Evolutionary conservation across 2,888 invertebrate genomes (phyloP).

Genomic region (Drosophila stalkeri): DNA sequence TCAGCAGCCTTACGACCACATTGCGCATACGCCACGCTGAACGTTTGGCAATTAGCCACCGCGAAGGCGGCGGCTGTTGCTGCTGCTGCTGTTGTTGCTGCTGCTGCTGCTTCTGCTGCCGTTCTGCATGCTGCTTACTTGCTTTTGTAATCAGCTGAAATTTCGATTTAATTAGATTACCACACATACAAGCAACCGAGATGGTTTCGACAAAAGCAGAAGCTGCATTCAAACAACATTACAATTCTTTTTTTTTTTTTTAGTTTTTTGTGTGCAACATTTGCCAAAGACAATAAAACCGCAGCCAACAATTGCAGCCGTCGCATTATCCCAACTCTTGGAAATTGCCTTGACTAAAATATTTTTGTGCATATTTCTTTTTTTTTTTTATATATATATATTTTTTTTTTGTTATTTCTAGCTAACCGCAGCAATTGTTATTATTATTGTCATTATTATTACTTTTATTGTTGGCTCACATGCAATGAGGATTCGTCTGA

Average conservation of each 20-base stretch:
- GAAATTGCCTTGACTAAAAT: constrained; percentile 38
- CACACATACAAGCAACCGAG: constrained; percentile 54
- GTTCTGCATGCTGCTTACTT: constrained; percentile 27
- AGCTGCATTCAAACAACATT: constrained; percentile 52
- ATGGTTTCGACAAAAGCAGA: constrained; percentile 36
- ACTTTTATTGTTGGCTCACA: constrained; percentile 47
- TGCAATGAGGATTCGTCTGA: constrained; percentile 33
- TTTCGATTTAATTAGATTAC: constrained; percentile 78
- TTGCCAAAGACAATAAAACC: constrained; percentile 68
- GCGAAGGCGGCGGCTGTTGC: constrained; percentile 23
- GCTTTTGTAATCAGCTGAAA: constrained; percentile 73
- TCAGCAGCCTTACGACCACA: constrained; percentile 15
- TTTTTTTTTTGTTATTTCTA: constrained; percentile 5
- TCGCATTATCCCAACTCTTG: constrained; percentile 9
- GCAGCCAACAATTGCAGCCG: constrained; percentile 54
- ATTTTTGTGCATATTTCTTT: constrained; percentile 39
- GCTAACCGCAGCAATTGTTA: constrained; percentile 54
- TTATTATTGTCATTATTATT: constrained; percentile 53
- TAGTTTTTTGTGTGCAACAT: constrained; percentile 27
- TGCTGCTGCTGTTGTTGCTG: constrained; percentile 9
- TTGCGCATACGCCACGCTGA: constrained; percentile 71
- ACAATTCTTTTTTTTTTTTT: constrained; percentile 36
- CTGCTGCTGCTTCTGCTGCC: constrained; percentile 4
- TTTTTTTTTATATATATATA: too few species aligned
- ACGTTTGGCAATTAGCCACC: constrained; percentile 65